Percentiles rank a stretch among this genome's conserved stretches.
phyloP scores from a whole-genome alignment of 2,888 invertebrate species.

The Salpingus planirostris region DNA sequence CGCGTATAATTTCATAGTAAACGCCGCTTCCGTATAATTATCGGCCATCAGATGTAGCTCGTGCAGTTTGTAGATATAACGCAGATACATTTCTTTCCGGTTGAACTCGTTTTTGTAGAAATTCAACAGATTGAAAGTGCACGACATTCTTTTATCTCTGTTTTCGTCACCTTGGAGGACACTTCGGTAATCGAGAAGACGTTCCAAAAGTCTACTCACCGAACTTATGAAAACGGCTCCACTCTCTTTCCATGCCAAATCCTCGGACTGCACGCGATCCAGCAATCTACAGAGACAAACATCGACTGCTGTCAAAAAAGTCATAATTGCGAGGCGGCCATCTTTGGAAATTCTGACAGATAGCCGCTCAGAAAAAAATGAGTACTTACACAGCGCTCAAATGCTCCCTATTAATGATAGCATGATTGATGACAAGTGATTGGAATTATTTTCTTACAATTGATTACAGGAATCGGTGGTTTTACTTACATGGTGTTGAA shows the following conservation, averaged over 20 bases:
- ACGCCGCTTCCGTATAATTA: constrained; percentile 91
- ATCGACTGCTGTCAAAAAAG: constrained; percentile 4
- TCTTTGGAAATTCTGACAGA: no score
- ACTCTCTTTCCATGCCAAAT: constrained; percentile 84
- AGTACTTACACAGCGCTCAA: constrained; percentile 84
- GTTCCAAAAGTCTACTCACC: constrained; percentile 78
- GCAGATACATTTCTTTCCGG: constrained; percentile 89
- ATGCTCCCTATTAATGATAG: constrained; percentile 85
- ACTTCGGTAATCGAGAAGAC: constrained; percentile 86
- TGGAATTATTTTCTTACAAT: no score
- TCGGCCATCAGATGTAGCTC: constrained; percentile 86
- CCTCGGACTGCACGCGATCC: constrained; percentile 74
- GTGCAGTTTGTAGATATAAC: constrained; percentile 91
- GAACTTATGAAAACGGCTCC: constrained; percentile 89
- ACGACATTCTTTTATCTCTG: constrained; percentile 91
- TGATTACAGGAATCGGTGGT: no score
- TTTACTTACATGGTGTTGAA: constrained; percentile 96
- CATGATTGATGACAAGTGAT: no score
- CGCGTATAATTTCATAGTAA: constrained; percentile 88
- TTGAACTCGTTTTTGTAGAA: constrained; percentile 96
- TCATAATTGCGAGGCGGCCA: no score
- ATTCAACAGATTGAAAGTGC: constrained; percentile 89
- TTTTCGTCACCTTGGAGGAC: constrained; percentile 95
- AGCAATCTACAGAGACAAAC: constrained; percentile 68
- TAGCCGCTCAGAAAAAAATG: background rate